Base-by-base conservation (phyloP, 2,113 vertebrate species). In the Brachionichthys hirsutus region DNA sequence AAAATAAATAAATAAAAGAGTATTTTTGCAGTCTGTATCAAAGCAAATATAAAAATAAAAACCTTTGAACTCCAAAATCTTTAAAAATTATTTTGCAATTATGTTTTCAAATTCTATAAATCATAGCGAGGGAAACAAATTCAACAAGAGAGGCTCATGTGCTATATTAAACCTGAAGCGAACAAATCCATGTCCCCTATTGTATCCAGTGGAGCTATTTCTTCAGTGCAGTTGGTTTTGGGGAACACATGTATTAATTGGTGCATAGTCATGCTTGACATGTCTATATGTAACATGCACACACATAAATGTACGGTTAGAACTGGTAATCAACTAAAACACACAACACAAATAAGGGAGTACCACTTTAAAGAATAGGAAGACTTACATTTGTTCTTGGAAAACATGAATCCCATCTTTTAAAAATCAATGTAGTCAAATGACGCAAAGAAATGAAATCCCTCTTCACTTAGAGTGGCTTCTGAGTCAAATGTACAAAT, bases 1-100 rank as follows among this genome's bases (percentile, higher is more conserved):
- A 84, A 84, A 84, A 84, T 81, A 85, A 77, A 70, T 78, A 66
- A 65, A 75, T 54, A 72, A 51, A 70, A 62, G 46, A 82, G 12
- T 54, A 63, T 46, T 73, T 85, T 83, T 87, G 55, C 70, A 80
- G 63, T 88, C 64, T 81, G 90, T 91, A 92, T 91, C 86, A 90
- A 91, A 91, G 85, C 55, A 92, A 89, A 91, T 91, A 91, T 75
- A 91, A 92, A 92, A 92, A 90, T 91, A 91, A 91, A 90, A 74
- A 67, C 54, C 24, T 85, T 90, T 83, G 60, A 83, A 85, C 68
- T 75, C 66, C 55, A 82, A 71, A 30, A 77, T 72, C 24, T 30
- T 30, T 30, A 30, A 30, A 30, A 30, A n/a, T n/a, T n/a, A n/a
- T n/a, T 80, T 66, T 83, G 58, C 69, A 76, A 67, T 70, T 54